Base-by-base conservation (phyloP, 2,797 vertebrate species). In the Protonibea diacanthus region DNA sequence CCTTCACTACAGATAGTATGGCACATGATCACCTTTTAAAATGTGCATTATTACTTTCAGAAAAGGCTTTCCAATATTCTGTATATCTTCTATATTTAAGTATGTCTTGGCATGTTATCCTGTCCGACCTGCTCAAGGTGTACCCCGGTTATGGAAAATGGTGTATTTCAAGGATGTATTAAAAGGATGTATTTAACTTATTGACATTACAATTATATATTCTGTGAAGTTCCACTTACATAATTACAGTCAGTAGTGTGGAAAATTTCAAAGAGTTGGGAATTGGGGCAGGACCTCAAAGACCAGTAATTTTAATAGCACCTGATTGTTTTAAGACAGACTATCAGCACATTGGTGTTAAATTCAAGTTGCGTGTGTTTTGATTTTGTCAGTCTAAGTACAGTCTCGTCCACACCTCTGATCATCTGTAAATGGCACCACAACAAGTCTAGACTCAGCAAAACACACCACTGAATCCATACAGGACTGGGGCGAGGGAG, bases 361-460 rank as follows among this genome's bases (percentile, higher is more conserved):
- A 65, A 27, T 10, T 47, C 5, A 0, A 60, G 20, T 38, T 13
- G 4, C 15, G 4, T 47, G 23, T 7, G 8, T 61, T 78, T 51
- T 40, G 4, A 2, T 68, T 45, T 56, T 49, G 13, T 63, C 5
- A 15, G n/a, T 69, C 23, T 38, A 13, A 14, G 44, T 64, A 48
- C 7, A 40, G 42, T 71, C 45, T 52, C 23, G 67, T 80, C 77
- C 67, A 55, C 74, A 85, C 73, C 76, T 86, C 67, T 63, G 76
- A 67, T 82, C 27, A 53, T 60, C 53, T 76, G 63, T 73, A 38
- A 78, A 86, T 53, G 64, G n/a, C 21, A 62, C 29, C 59, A 68
- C 58, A 66, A 42, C 23, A 17, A 77, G 55, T 72, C 49, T 57
- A 29, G 48, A 78, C 49, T 64, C n/a, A 61, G 55, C 18, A 65